These are phyloP conservation scores for Poeciliopsis infans DNA, from an alignment of 2,797 vertebrate genomes.

Conservation along the genomic window DNA sequence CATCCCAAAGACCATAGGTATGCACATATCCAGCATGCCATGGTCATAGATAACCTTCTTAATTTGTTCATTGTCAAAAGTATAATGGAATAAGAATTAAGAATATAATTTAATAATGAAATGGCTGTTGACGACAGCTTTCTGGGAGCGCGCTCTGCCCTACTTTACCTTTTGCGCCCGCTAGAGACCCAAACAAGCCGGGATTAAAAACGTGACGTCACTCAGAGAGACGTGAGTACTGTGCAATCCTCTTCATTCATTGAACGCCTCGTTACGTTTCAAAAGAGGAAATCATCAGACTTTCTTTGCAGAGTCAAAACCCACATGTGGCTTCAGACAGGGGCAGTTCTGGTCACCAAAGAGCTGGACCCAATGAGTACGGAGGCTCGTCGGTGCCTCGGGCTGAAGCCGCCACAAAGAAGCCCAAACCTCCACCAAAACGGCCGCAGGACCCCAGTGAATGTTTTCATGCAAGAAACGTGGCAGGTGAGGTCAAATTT, in stretches of 20 bases:
- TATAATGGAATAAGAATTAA: no score
- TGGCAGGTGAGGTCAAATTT: slow-evolving; percentile 79
- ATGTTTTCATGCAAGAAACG: slow-evolving; percentile 95
- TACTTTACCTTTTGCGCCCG: no score
- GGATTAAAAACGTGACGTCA: no score
- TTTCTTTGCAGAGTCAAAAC: neutral
- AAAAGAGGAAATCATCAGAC: neutral
- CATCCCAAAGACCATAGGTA: no score
- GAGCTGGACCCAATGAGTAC: slow-evolving; percentile 71
- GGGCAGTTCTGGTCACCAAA: slow-evolving; percentile 74
- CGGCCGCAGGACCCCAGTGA: slow-evolving; percentile 68
- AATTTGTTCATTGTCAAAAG: no score
- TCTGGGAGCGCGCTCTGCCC: no score
- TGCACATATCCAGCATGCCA: no score
- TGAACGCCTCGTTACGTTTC: neutral
- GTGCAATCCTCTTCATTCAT: neutral
- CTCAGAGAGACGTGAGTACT: slow-evolving; percentile 25
- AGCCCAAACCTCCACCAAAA: slow-evolving; percentile 51
- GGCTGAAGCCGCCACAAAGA: slow-evolving; percentile 65
- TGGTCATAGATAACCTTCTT: no score
- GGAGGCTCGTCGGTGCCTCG: slow-evolving; percentile 41
- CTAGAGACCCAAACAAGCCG: no score
- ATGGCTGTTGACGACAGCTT: no score
- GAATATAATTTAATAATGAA: no score
- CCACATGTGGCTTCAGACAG: slow-evolving; percentile 69